Evolutionary conservation across 2,797 vertebrate species (phyloP).

Genomic region (Furcifer pardalis): DNA sequence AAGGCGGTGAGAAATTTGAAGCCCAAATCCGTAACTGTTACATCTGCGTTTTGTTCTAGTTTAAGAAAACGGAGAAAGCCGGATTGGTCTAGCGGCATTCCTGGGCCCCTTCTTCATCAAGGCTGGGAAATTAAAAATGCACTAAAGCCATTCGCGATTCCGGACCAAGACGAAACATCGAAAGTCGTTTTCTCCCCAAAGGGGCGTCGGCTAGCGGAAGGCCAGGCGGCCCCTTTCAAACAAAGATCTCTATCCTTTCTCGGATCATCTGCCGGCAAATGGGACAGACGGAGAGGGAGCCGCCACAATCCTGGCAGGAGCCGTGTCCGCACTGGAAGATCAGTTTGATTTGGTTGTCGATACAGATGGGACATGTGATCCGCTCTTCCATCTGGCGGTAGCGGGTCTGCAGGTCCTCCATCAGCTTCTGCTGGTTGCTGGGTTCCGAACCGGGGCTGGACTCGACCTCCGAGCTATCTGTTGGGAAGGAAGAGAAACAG

Average conservation of each 20-base stretch:
- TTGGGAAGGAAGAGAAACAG: not conserved
- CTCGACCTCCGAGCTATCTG: slow-evolving; percentile 95
- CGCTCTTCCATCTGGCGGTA: slow-evolving; percentile 99
- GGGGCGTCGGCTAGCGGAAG: not conserved
- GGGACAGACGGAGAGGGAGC: slow-evolving; percentile 90
- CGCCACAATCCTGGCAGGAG: slow-evolving; percentile 93
- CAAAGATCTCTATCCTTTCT: slow-evolving; percentile 93
- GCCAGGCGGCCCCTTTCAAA: slow-evolving; percentile 74
- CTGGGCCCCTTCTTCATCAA: no score
- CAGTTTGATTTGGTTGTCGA: slow-evolving; percentile 97
- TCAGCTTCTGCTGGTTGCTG: slow-evolving; percentile 91
- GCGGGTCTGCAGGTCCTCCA: slow-evolving; percentile 96
- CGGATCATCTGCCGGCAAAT: slow-evolving; percentile 96
- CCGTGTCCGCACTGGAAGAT: slow-evolving; percentile 98
- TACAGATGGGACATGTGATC: slow-evolving; percentile 98
- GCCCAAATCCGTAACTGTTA: not conserved
- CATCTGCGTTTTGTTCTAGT: no score
- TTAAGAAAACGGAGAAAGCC: no score
- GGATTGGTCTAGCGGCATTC: no score
- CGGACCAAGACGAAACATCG: no score
- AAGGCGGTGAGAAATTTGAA: not conserved
- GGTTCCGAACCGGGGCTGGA: slow-evolving; percentile 82
- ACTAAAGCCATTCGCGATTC: no score
- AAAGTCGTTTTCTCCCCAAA: no score
- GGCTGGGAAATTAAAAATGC: no score